A percentile compares a stretch with the other conserved stretches of the same genome.
Evolutionary conservation across 2,113 vertebrate genomes (phyloP).

Genomic region (Cryptotis parvus): DNA sequence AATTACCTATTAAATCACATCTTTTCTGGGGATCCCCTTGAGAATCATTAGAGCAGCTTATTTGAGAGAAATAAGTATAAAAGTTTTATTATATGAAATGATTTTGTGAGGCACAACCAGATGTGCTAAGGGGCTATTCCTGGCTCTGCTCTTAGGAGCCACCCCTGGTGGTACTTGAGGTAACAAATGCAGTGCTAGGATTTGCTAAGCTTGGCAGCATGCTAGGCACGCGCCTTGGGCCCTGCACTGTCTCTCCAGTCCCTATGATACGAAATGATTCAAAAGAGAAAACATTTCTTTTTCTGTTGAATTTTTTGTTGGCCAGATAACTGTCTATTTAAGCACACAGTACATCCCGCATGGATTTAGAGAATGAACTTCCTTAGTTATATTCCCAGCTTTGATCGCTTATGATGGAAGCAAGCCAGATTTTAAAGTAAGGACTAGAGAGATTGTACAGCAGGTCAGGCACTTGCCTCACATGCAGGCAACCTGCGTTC

Average conservation of each 20-base stretch:
- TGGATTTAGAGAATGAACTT: background rate
- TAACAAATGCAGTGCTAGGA: too few species aligned
- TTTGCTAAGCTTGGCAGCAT: too few species aligned
- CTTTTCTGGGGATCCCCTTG: constrained; percentile 34
- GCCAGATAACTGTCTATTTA: background rate
- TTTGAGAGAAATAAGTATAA: background rate
- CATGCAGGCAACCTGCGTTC: too few species aligned
- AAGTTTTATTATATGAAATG: background rate
- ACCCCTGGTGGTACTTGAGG: too few species aligned
- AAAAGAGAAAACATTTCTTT: background rate
- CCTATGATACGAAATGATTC: background rate
- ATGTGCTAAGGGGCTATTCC: too few species aligned
- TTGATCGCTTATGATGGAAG: background rate
- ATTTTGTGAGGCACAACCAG: background rate
- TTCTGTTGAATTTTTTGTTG: constrained; percentile 18
- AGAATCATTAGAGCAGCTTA: constrained; percentile 69
- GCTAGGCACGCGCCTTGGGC: too few species aligned
- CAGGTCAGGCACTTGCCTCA: too few species aligned
- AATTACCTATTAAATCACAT: constrained; percentile 47
- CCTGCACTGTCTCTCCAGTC: background rate
- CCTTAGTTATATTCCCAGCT: background rate
- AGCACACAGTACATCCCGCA: background rate
- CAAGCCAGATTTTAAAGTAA: background rate
- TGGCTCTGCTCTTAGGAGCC: too few species aligned
- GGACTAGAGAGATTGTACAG: too few species aligned